Evolutionary conservation across 2,113 vertebrate genomes (phyloP).

Genomic region (Limanda limanda): DNA sequence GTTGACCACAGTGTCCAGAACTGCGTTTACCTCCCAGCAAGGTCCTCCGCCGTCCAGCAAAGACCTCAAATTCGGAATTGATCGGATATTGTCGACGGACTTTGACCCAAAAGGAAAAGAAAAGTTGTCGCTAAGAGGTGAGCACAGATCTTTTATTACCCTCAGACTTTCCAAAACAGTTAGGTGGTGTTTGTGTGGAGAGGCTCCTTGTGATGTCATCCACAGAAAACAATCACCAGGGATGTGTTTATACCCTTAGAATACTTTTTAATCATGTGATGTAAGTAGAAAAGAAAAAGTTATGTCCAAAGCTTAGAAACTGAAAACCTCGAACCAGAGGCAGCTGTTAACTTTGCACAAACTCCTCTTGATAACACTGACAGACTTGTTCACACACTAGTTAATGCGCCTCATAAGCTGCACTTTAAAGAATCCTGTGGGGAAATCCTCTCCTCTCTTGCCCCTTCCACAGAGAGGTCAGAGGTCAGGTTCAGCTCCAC

Average conservation of each 20-base stretch:
- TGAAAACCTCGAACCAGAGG: conserved; percentile 29
- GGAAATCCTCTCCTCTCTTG: conserved; percentile 29
- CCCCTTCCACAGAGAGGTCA: conserved; percentile 61
- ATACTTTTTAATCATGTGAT: neutral
- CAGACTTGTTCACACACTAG: conserved; percentile 41
- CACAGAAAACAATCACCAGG: neutral
- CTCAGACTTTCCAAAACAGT: neutral
- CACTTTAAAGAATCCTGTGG: conserved; percentile 39
- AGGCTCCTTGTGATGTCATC: conserved; percentile 4
- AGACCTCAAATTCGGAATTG: conserved; percentile 98
- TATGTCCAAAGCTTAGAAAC: conserved; percentile 27
- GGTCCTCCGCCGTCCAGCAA: conserved; percentile 91
- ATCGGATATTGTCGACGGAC: conserved; percentile 95
- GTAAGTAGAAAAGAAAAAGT: neutral
- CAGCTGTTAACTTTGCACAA: conserved; percentile 1
- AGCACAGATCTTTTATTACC: conserved; percentile 37
- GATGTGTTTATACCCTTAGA: neutral
- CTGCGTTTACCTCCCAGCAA: conserved; percentile 80
- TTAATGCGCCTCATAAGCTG: conserved; percentile 7
- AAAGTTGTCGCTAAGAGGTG: conserved; percentile 93
- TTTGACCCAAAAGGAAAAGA: conserved; percentile 96
- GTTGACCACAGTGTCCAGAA: conserved; percentile 76
- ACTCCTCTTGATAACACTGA: conserved; percentile 17
- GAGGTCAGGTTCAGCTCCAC: conserved; percentile 57
- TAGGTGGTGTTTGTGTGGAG: neutral